Conservation (phyloP, 2,113 vertebrate species). For the Dermatemys mawii region DNA sequence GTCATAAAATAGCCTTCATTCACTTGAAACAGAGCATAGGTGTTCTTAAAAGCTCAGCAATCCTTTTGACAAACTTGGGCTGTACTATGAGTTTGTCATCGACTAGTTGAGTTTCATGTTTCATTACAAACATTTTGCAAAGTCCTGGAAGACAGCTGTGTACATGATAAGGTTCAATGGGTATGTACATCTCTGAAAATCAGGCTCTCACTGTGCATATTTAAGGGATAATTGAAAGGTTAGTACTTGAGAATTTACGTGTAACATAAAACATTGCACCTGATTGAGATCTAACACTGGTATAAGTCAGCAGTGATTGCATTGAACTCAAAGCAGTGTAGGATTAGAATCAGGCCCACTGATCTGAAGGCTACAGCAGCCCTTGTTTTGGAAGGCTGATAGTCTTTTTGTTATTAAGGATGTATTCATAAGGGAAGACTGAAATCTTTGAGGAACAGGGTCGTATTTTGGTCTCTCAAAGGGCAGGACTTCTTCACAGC, state of each 20-base stretch:
- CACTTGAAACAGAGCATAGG: neutral
- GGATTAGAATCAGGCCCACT: neutral
- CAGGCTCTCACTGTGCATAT: neutral
- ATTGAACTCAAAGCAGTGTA: neutral
- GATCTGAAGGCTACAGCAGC: neutral
- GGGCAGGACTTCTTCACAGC: neutral
- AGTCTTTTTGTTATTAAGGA: neutral
- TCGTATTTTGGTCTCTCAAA: neutral
- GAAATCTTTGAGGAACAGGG: neutral
- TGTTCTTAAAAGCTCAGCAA: neutral
- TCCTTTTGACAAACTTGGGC: neutral
- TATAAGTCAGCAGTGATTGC: neutral
- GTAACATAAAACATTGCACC: neutral
- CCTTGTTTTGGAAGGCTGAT: neutral
- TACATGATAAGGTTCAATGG: neutral
- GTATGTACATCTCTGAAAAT: neutral
- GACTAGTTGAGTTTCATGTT: neutral
- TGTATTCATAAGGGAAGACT: neutral
- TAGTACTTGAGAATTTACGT: constrained; percentile 5
- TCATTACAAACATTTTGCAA: neutral
- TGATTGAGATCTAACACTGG: neutral
- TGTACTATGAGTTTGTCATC: neutral
- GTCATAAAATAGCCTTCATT: neutral
- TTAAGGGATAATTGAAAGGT: constrained; percentile 22
- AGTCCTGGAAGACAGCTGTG: neutral